Conservation (phyloP, 2,797 vertebrate genomes). For the Erethizon dorsatum region DNA sequence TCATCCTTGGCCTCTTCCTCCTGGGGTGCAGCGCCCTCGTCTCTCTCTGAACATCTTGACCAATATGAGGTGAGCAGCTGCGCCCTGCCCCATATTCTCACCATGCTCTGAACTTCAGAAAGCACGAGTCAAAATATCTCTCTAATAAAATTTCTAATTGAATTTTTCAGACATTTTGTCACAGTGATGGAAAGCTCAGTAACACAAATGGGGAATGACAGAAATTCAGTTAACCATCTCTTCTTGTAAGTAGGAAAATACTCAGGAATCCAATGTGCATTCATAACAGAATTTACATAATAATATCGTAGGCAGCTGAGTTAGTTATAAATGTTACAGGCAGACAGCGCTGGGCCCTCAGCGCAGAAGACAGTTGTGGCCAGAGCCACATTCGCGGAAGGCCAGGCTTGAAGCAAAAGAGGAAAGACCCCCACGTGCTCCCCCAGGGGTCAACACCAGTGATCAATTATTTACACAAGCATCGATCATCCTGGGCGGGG, state of each 20-base stretch:
- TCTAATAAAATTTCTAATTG: background rate
- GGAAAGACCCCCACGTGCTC: background rate
- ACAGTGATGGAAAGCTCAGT: background rate
- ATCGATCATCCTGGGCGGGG: too few relatives aligned
- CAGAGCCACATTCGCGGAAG: background rate
- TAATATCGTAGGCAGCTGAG: background rate
- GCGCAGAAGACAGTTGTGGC: background rate
- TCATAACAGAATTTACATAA: background rate
- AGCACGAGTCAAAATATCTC: background rate
- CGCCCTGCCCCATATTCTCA: background rate
- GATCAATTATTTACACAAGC: too few relatives aligned
- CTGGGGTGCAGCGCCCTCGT: too few relatives aligned
- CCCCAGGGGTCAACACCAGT: background rate
- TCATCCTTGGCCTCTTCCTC: background rate
- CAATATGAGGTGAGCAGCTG: background rate
- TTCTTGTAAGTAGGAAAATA: background rate
- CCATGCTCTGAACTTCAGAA: background rate
- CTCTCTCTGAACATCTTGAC: background rate
- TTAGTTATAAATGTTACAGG: too few relatives aligned
- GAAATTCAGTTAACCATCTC: background rate
- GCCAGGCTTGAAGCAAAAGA: background rate
- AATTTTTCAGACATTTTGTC: background rate
- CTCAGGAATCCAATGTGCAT: background rate
- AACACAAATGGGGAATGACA: background rate
- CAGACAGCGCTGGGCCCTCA: background rate